A percentile compares a stretch with the other conserved stretches of the same genome.
These are phyloP conservation scores for Bhutanitis thaidina DNA, from an alignment of 2,888 invertebrate species.

Conservation along the genomic window DNA sequence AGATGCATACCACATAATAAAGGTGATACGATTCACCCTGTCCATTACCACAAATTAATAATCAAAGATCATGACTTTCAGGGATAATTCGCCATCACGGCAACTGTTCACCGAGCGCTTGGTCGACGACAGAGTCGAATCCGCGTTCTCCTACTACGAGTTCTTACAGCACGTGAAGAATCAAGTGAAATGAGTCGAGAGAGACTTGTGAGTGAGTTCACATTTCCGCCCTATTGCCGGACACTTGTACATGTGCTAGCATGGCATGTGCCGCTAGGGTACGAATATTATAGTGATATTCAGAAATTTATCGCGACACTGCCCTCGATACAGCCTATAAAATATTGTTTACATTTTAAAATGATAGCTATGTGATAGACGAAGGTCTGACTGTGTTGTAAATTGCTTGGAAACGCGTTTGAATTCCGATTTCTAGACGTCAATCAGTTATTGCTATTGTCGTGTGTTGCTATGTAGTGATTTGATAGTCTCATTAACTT, in stretches of 20 bases:
- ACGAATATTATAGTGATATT: conserved; percentile 8
- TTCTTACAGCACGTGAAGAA: conserved; percentile 97
- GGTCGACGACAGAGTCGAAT: conserved; percentile 96
- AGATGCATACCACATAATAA: no score
- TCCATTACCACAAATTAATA: no score
- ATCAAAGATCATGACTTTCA: conserved; percentile 60
- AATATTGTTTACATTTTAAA: not conserved
- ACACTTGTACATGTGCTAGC: conserved; percentile 17
- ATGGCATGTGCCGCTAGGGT: not conserved
- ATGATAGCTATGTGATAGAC: conserved; percentile 1
- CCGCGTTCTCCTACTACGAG: conserved; percentile 97
- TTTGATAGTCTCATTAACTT: conserved; percentile 7
- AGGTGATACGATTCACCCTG: no score
- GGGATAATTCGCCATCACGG: conserved; percentile 94
- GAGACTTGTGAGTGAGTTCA: conserved; percentile 35
- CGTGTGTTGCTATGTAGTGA: conserved; percentile 1
- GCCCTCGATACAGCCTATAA: conserved; percentile 1
- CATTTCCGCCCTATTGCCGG: conserved; percentile 24
- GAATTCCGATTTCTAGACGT: not conserved
- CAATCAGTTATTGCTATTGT: conserved; percentile 8
- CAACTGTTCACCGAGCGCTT: conserved; percentile 91
- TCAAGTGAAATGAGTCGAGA: conserved; percentile 87
- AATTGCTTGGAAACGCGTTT: conserved; percentile 7
- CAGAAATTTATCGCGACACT: conserved; percentile 12
- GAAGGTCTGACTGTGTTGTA: conserved; percentile 6